A percentile compares a stretch with the other conserved stretches of the same genome.
These are phyloP conservation scores for Ceratothoa steindachneri DNA, from an alignment of 2,888 invertebrate species.

Conservation along the genomic window DNA sequence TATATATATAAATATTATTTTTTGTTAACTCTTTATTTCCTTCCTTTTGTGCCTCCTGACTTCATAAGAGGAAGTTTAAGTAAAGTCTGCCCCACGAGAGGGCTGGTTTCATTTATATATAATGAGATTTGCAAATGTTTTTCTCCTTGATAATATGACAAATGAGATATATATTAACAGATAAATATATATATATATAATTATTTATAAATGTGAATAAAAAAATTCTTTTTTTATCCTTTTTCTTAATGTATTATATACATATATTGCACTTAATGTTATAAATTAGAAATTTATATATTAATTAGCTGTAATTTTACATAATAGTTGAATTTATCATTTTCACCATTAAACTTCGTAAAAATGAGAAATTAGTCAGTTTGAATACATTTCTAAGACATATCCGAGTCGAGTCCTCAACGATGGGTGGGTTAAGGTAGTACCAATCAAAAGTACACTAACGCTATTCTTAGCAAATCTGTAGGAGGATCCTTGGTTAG, in stretches of 20 bases:
- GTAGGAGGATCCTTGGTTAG: too few species aligned
- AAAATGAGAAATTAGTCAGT: too few species aligned
- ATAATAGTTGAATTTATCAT: too few species aligned
- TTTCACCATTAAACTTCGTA: too few species aligned
- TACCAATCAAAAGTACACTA: too few species aligned
- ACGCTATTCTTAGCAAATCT: too few species aligned
- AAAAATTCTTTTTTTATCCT: background rate
- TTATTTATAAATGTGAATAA: constrained; percentile 5
- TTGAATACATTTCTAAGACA: too few species aligned
- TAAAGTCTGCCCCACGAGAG: too few species aligned
- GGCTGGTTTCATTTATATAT: constrained; percentile 1
- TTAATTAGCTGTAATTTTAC: too few species aligned
- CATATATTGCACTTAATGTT: background rate
- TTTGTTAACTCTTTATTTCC: background rate
- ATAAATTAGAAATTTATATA: background rate
- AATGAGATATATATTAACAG: background rate
- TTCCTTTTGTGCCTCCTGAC: background rate
- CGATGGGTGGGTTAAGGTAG: too few species aligned
- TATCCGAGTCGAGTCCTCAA: too few species aligned
- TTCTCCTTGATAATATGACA: background rate
- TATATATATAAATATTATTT: background rate
- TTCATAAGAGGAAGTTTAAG: background rate
- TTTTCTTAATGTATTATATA: background rate
- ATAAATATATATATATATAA: constrained; percentile 6
- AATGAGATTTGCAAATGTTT: background rate